Evolutionary conservation across 2,888 invertebrate species (phyloP).

Genomic region (Griposia aprilina): DNA sequence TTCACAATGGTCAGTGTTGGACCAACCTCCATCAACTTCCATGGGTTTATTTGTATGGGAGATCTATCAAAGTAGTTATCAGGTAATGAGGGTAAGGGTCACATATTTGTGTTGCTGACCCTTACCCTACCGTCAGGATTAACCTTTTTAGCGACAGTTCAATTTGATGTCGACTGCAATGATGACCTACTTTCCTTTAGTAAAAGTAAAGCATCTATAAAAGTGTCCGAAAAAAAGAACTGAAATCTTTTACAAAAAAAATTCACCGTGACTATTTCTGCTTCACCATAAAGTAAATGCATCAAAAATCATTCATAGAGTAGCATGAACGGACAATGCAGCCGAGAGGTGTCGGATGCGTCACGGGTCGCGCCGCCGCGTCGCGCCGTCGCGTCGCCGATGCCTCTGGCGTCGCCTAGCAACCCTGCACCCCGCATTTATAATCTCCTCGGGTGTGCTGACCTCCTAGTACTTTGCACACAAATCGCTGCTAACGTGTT

Average conservation of each 20-base stretch:
- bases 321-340: slow-evolving; percentile 32
- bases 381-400: slow-evolving; percentile 78
- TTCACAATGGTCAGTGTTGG: slow-evolving; percentile 3
- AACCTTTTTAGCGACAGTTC: slow-evolving; percentile 50
- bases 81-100: slow-evolving; percentile 55
- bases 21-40: slow-evolving; percentile 20
- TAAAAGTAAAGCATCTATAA: neutral
- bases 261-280: neutral
- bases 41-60: slow-evolving; percentile 44
- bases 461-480: slow-evolving; percentile 74
- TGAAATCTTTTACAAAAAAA: neutral
- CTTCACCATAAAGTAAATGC: neutral
- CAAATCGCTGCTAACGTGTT: slow-evolving; percentile 57
- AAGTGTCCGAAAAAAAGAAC: neutral
- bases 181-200: neutral
- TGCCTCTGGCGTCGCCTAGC: slow-evolving; percentile 74
- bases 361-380: slow-evolving; percentile 78
- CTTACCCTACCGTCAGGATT: slow-evolving; percentile 26
- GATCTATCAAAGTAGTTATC: slow-evolving; percentile 57
- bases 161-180: slow-evolving; percentile 12
- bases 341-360: slow-evolving; percentile 71
- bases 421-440: slow-evolving; percentile 74
- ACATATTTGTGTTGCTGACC: slow-evolving; percentile 47
- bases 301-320: slow-evolving; percentile 31
- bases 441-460: slow-evolving; percentile 76